These are phyloP conservation scores for Deilephila porcellus DNA, from an alignment of 2,888 invertebrate genomes.

Conservation along the genomic window DNA sequence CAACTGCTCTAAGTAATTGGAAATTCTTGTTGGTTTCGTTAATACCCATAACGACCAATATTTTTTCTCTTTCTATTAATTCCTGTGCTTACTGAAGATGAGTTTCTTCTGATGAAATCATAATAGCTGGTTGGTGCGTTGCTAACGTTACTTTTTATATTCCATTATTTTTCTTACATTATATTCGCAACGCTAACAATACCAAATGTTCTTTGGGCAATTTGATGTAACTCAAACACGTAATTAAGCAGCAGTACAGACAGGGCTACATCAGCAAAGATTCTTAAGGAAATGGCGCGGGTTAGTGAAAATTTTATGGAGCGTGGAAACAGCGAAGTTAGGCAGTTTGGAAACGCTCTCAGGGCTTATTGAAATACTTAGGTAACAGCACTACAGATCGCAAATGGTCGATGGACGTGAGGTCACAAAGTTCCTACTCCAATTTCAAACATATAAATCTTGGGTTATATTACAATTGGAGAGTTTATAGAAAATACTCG, in stretches of 20 bases:
- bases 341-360: slow-evolving; percentile 2
- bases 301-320: slow-evolving; percentile 19
- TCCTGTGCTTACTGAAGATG: no score
- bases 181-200: background rate
- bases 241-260: slow-evolving; percentile 9
- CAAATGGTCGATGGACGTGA: background rate
- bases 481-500: background rate
- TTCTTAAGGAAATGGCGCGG: slow-evolving; percentile 15
- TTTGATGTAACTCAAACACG: background rate
- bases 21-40: no score
- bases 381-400: background rate
- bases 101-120: no score
- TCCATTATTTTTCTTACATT: no score
- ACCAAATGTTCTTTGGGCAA: background rate
- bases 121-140: no score
- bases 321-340: slow-evolving; percentile 21
- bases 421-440: no score
- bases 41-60: no score
- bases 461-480: background rate
- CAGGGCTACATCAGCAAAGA: slow-evolving; percentile 6
- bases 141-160: no score
- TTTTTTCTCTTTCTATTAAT: no score
- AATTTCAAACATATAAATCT: background rate
- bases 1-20: no score
- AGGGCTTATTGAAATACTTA: slow-evolving; percentile 15